Conservation (phyloP, 2,888 invertebrate genomes). For the Cotesia congregata region DNA sequence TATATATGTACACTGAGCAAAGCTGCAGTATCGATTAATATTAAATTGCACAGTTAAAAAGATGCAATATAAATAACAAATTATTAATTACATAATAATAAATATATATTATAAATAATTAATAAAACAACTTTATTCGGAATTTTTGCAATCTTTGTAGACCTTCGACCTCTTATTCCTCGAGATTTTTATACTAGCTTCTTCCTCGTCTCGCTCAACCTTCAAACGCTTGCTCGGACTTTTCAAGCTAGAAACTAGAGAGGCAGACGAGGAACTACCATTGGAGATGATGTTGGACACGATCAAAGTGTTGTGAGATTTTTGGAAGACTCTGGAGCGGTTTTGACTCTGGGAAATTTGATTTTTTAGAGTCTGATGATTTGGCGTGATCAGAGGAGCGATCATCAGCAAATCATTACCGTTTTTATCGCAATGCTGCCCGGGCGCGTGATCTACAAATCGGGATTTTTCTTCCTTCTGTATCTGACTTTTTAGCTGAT, state of each 20-base stretch:
- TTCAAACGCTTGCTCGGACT: slow-evolving; percentile 14
- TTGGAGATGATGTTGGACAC: background rate
- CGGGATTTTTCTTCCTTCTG: slow-evolving; percentile 31
- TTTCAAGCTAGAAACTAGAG: background rate
- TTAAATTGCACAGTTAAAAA: slow-evolving; percentile 17
- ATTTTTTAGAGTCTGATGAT: background rate
- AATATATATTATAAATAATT: background rate
- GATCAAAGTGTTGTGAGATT: background rate
- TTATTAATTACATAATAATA: slow-evolving; percentile 9
- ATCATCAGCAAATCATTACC: slow-evolving; percentile 80
- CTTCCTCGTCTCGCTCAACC: slow-evolving; percentile 11
- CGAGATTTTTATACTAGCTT: background rate
- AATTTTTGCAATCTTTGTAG: slow-evolving; percentile 2
- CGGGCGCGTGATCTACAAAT: slow-evolving; percentile 28
- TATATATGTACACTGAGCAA: background rate
- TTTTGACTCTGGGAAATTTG: background rate
- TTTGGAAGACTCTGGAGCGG: background rate
- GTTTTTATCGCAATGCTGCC: slow-evolving; percentile 74
- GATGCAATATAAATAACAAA: background rate
- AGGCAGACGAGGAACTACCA: background rate
- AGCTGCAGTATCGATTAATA: background rate
- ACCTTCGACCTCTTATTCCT: slow-evolving; percentile 8
- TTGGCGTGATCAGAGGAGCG: slow-evolving; percentile 69
- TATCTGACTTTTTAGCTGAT: slow-evolving; percentile 18
- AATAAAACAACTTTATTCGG: slow-evolving; percentile 5